phyloP scores from a whole-genome alignment of 2,888 invertebrate genomes.

The Calliopum simillimum region DNA sequence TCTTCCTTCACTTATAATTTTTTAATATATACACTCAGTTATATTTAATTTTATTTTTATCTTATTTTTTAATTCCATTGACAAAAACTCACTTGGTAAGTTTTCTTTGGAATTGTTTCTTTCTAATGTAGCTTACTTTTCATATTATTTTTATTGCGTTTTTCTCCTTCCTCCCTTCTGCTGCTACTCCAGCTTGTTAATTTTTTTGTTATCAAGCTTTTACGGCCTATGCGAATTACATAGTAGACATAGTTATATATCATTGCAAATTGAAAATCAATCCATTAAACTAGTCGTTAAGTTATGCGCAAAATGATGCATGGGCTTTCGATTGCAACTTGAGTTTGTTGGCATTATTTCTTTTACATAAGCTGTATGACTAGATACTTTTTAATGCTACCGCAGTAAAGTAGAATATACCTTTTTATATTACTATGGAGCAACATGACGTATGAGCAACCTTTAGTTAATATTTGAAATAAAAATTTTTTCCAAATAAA shows the following conservation, averaged over 20 bases:
- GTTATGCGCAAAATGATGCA: too few relatives aligned
- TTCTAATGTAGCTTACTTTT: background rate
- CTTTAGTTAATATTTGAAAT: too few relatives aligned
- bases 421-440: too few relatives aligned
- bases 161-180: slow-evolving; percentile 6
- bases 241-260: background rate
- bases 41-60: slow-evolving; percentile 5
- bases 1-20: slow-evolving; percentile 18
- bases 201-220: too few relatives aligned
- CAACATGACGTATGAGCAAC: background rate
- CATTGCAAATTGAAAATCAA: slow-evolving; percentile 30
- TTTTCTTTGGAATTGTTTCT: slow-evolving; percentile 4
- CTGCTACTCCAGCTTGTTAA: slow-evolving; percentile 14
- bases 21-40: background rate
- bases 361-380: too few relatives aligned
- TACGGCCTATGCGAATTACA: background rate
- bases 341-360: background rate
- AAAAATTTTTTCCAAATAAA: too few relatives aligned
- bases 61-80: slow-evolving; percentile 32
- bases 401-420: too few relatives aligned
- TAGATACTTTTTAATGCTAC: too few relatives aligned
- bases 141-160: slow-evolving; percentile 2
- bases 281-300: slow-evolving; percentile 19
- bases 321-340: background rate
- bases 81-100: slow-evolving; percentile 31